Conservation (phyloP, 2,888 invertebrate species). For the Tetrapedia diversipes region DNA sequence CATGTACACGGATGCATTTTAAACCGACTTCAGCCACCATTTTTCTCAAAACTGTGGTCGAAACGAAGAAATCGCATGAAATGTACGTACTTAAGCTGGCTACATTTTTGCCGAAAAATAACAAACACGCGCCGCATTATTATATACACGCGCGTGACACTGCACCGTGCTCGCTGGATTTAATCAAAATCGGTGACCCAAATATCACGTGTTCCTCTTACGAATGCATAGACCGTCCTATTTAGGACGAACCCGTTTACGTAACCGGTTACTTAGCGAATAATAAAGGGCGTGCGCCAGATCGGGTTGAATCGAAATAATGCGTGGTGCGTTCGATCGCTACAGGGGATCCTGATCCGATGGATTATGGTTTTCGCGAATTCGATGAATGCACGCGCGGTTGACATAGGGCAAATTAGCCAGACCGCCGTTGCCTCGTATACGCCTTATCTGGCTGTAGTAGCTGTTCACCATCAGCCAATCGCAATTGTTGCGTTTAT, state of each 20-base stretch:
- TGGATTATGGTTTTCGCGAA: conserved; percentile 58
- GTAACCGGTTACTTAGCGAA: conserved; percentile 5
- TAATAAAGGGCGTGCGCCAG: neutral
- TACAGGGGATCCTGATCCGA: conserved; percentile 18
- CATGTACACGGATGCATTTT: too few relatives aligned
- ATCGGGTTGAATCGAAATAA: conserved; percentile 24
- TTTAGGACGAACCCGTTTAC: conserved; percentile 4
- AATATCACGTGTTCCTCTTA: conserved; percentile 5
- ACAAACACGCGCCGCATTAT: neutral
- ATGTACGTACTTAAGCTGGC: too few relatives aligned
- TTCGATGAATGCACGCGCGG: conserved; percentile 62
- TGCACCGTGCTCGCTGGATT: neutral
- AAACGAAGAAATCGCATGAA: too few relatives aligned
- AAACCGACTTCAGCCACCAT: too few relatives aligned
- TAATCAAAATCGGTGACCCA: conserved; percentile 25
- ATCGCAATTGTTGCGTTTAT: conserved; percentile 21
- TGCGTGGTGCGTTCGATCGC: conserved; percentile 32
- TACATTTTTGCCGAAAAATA: neutral
- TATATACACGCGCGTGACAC: neutral
- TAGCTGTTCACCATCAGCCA: too few relatives aligned
- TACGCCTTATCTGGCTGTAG: conserved; percentile 22
- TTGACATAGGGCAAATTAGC: conserved; percentile 62
- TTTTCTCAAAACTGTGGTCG: too few relatives aligned
- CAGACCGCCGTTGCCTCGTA: conserved; percentile 43
- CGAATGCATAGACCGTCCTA: conserved; percentile 9